These are phyloP conservation scores for Microctonus aethiopoides DNA, from an alignment of 2,888 invertebrate genomes.

Conservation along the genomic window DNA sequence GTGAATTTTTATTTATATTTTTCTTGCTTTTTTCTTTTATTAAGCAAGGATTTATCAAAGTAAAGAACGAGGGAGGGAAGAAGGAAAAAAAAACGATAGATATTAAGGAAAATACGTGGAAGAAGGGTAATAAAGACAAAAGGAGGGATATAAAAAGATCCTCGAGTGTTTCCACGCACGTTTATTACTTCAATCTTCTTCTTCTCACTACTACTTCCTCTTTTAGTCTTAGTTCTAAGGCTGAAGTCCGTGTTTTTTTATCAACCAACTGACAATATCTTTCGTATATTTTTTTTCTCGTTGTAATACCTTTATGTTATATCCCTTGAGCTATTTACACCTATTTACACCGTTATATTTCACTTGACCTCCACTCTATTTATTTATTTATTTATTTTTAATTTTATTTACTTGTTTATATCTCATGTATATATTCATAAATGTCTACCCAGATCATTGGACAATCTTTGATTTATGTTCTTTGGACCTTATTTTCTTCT, in stretches of 20 bases:
- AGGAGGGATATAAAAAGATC: background rate
- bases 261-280: constrained; percentile 7
- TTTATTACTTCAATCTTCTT: constrained; percentile 22
- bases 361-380: constrained; percentile 5
- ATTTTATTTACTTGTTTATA: background rate
- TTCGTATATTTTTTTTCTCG: constrained; percentile 12
- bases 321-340: constrained; percentile 47
- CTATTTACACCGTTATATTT: constrained; percentile 50
- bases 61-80: background rate
- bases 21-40: background rate
- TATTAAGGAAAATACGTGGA: background rate
- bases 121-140: background rate
- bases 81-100: background rate
- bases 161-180: constrained; percentile 4
- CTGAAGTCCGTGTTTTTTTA: constrained; percentile 8
- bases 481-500: background rate
- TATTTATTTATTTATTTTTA: constrained; percentile 5
- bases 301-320: constrained; percentile 23
- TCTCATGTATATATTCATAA: background rate
- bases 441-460: background rate
- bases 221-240: background rate
- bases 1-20: background rate
- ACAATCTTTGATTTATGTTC: background rate
- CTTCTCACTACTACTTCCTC: background rate
- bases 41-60: background rate